Percentiles rank a stretch among this genome's conserved stretches.
Conservation (phyloP, 2,113 vertebrate genomes). For the Crocuta crocuta region DNA sequence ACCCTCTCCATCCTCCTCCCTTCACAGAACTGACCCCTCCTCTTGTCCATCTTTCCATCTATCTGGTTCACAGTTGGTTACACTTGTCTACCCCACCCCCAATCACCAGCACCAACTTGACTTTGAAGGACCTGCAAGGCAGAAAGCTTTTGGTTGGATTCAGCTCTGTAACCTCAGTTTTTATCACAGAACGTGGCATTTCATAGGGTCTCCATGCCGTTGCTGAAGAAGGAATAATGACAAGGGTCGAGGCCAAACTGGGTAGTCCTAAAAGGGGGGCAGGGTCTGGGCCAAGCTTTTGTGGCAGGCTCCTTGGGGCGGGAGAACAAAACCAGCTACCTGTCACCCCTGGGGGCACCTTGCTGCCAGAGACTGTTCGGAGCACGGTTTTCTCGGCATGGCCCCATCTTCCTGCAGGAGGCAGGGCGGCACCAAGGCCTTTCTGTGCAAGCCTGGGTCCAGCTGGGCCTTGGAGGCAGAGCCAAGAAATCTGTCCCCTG, state of each 20-base stretch:
- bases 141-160: neutral
- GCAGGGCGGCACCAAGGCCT: neutral
- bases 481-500: neutral
- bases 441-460: neutral
- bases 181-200: neutral
- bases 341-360: neutral
- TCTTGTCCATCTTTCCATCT: neutral
- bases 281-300: neutral
- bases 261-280: neutral
- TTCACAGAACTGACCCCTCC: neutral
- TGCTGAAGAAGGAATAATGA: neutral
- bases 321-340: neutral
- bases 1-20: neutral
- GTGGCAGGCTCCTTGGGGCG: neutral
- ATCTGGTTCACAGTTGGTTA: neutral
- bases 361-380: neutral
- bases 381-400: slow-evolving; percentile 74
- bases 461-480: neutral
- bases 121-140: neutral
- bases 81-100: neutral
- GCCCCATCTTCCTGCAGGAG: slow-evolving; percentile 80
- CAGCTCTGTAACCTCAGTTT: slow-evolving; percentile 15
- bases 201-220: neutral
- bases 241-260: neutral
- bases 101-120: neutral